Evolutionary conservation across 2,888 invertebrate genomes (phyloP).

Genomic region (Micropterix aruncella): DNA sequence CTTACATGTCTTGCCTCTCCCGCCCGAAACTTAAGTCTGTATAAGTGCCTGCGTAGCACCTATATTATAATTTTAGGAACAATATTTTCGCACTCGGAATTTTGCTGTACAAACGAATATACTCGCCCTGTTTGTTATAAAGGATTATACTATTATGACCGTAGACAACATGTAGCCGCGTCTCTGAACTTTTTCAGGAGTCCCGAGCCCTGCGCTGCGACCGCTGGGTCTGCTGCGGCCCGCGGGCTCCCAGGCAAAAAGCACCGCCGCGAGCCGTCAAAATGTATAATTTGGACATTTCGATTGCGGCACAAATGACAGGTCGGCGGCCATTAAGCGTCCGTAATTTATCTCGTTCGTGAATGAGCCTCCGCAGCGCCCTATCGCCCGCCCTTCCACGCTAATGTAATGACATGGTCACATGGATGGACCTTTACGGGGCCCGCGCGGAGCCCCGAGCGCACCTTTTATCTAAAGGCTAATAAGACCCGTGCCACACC

Average conservation of each 20-base stretch:
- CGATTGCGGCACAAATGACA: neutral
- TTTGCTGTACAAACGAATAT: no score
- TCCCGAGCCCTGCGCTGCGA: no score
- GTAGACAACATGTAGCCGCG: no score
- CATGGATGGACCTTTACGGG: neutral
- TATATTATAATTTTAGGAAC: no score
- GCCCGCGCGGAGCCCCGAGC: no score
- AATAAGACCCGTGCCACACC: neutral
- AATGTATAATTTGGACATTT: neutral
- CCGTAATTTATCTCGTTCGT: neutral
- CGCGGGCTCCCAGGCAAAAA: neutral
- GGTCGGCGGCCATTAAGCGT: neutral
- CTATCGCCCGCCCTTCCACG: neutral
- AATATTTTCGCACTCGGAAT: no score
- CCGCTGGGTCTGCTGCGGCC: neutral
- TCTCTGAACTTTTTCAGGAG: no score
- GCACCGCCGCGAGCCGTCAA: neutral
- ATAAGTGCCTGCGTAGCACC: no score
- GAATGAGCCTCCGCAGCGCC: neutral
- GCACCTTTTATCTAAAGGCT: neutral
- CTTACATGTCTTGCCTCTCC: no score
- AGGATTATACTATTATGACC: no score
- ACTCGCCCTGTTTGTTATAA: no score
- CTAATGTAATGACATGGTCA: neutral
- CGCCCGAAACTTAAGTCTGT: no score